Percentiles rank a stretch among this genome's conserved stretches.
These are phyloP conservation scores for Phenganax stokvisi DNA, from an alignment of 92 coral and sea anemone species.

Conservation along the genomic window DNA sequence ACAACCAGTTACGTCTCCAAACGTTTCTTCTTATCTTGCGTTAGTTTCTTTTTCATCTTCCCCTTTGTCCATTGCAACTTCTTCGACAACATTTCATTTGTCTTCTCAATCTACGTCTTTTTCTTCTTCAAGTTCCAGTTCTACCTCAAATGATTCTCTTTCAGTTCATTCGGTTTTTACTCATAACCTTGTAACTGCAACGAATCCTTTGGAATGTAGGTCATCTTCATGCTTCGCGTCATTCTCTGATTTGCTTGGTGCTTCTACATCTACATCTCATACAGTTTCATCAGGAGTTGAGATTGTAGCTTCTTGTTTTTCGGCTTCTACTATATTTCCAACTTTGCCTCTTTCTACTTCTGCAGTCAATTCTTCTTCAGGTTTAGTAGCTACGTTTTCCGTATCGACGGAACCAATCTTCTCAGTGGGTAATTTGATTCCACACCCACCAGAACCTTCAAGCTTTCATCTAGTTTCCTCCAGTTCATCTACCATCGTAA, in stretches of 20 bases:
- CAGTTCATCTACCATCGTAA: no score
- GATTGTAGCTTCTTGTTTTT: no score
- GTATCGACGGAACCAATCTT: not conserved
- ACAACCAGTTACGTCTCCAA: not conserved
- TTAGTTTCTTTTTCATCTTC: not conserved
- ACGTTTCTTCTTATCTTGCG: not conserved
- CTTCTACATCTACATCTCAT: no score
- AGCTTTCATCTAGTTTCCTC: not conserved
- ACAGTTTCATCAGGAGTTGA: no score
- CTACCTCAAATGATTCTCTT: no score
- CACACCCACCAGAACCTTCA: no score
- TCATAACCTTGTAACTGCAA: no score
- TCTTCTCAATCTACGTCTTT: not conserved
- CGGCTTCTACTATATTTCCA: not conserved
- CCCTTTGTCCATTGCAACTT: not conserved
- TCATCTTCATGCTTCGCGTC: no score
- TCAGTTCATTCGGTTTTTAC: no score
- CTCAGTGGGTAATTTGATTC: not conserved
- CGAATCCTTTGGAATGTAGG: no score
- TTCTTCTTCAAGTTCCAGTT: not conserved
- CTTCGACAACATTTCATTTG: not conserved
- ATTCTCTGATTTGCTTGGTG: no score
- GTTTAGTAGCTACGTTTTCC: not conserved
- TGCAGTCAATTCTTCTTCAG: not conserved
- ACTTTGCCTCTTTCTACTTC: not conserved